A percentile compares a stretch with the other conserved stretches of the same genome.
phyloP scores from a whole-genome alignment of 2,888 invertebrate species.

The Galerucella pusilla region DNA sequence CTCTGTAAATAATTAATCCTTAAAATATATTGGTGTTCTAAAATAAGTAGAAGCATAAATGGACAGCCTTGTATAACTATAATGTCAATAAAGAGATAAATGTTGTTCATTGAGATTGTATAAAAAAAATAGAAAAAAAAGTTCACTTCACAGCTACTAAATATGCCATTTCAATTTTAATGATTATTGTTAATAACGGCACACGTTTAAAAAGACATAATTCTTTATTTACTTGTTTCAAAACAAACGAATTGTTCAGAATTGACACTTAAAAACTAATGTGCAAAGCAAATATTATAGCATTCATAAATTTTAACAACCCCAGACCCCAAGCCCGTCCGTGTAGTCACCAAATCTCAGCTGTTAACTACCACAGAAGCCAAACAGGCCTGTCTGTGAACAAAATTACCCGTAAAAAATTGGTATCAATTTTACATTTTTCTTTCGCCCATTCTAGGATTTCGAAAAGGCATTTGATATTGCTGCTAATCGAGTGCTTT shows the following conservation, averaged over 20 bases:
- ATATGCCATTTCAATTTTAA: slow-evolving; percentile 11
- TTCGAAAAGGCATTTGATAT: too few species aligned
- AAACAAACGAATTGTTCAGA: slow-evolving; percentile 25
- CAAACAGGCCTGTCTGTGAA: slow-evolving; percentile 6
- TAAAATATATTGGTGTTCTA: too few species aligned
- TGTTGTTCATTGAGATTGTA: too few species aligned
- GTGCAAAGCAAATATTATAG: slow-evolving; percentile 29
- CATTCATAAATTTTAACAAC: slow-evolving; percentile 31
- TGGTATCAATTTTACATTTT: background rate
- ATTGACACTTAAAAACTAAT: slow-evolving; percentile 28
- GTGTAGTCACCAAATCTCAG: slow-evolving; percentile 29
- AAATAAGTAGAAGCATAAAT: too few species aligned
- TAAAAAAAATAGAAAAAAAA: background rate
- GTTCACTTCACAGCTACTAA: background rate
- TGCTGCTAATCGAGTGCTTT: too few species aligned
- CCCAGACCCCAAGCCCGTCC: slow-evolving; percentile 15
- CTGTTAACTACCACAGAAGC: slow-evolving; percentile 22
- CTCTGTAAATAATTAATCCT: too few species aligned
- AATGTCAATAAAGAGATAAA: too few species aligned
- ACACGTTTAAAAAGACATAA: slow-evolving; percentile 16
- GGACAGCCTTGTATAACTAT: too few species aligned
- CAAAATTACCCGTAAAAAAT: background rate
- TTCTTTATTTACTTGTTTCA: slow-evolving; percentile 24
- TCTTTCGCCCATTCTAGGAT: too few species aligned
- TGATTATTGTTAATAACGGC: slow-evolving; percentile 8